Base-by-base conservation (phyloP, 2,888 invertebrate genomes). In the Cataglyphis cursor region DNA sequence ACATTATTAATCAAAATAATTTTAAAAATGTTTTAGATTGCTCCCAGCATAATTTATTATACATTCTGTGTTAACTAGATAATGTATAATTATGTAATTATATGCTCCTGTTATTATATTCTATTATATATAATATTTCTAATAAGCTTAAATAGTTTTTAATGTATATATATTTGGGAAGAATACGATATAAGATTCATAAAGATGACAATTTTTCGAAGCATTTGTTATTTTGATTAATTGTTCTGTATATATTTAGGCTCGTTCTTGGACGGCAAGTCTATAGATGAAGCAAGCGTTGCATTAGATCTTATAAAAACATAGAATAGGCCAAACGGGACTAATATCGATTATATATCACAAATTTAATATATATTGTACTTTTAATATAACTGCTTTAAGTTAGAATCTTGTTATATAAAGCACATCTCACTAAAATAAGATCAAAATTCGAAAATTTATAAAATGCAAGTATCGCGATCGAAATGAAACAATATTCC, bases 381-480 rank as follows among this genome's bases (percentile, higher is more conserved):
- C 10, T 41, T 31, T 72, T 78, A 73, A 41, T 66, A 24, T 76
- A 70, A 57, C 38, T 41, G 57, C 5, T 21, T 54, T 59, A 59
- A 72, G 74, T 59, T 70, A 72, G 21, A 72, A 35, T 72, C 59
- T 59, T 59, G 44, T 78, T 3, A 70, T 21, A 3, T 73, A 35
- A 73, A 51, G 48, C 48, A n/a, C 31, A 18, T 78, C 44, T 78
- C 44, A 51, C 65, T 66, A 64, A 72, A 51, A 78, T 41, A 35
- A 73, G 1, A 64, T 78, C 21, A 38, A 75, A 75, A 72, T 38
- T 73, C n/a, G 61, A 41, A 51, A 83, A 68, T 83, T 81, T 9
- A 15, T 70, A 70, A 35, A 64, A 73, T 87, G 38, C 81, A 85
- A 85, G 85, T 75, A 44, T 81, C 81, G 85, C 81, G 82, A 90